These are phyloP conservation scores for Pseudomugil gertrudae DNA, from an alignment of 2,797 vertebrate genomes.

Conservation along the genomic window DNA sequence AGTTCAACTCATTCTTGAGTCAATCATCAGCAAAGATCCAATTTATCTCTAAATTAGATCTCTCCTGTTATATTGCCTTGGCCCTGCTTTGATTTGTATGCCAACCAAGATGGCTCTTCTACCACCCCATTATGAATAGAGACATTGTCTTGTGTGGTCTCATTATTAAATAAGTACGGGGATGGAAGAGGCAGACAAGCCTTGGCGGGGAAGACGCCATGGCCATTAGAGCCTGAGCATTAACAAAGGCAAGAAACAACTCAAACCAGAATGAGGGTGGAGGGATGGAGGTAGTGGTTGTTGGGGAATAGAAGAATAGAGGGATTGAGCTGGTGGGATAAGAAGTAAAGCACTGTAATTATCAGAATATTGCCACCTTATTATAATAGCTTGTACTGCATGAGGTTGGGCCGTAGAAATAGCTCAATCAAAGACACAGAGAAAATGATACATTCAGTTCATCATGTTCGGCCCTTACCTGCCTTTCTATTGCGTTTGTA, in stretches of 20 bases:
- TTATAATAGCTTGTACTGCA: slow-evolving; percentile 72
- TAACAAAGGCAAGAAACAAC: slow-evolving; percentile 78
- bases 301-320: neutral
- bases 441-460: slow-evolving; percentile 23
- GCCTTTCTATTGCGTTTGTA: slow-evolving; percentile 23
- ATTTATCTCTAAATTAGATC: slow-evolving; percentile 82
- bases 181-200: slow-evolving; percentile 85
- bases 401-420: slow-evolving; percentile 28
- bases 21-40: slow-evolving; percentile 71
- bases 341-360: slow-evolving; percentile 64
- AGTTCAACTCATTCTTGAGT: slow-evolving; percentile 69
- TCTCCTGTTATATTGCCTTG: slow-evolving; percentile 63
- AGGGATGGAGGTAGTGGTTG: slow-evolving; percentile 10
- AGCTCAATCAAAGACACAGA: slow-evolving; percentile 35
- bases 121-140: slow-evolving; percentile 85
- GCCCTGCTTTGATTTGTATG: slow-evolving; percentile 71
- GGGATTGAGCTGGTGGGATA: neutral
- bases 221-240: slow-evolving; percentile 84
- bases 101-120: slow-evolving; percentile 74
- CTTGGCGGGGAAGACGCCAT: slow-evolving; percentile 82
- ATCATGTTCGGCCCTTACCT: slow-evolving; percentile 16
- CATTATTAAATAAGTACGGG: slow-evolving; percentile 86
- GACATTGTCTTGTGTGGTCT: slow-evolving; percentile 83
- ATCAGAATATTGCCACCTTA: slow-evolving; percentile 78
- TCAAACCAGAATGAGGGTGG: slow-evolving; percentile 49